phyloP scores from a whole-genome alignment of 1,140 invertebrate species.

The Dendroctonus ponderosae region DNA sequence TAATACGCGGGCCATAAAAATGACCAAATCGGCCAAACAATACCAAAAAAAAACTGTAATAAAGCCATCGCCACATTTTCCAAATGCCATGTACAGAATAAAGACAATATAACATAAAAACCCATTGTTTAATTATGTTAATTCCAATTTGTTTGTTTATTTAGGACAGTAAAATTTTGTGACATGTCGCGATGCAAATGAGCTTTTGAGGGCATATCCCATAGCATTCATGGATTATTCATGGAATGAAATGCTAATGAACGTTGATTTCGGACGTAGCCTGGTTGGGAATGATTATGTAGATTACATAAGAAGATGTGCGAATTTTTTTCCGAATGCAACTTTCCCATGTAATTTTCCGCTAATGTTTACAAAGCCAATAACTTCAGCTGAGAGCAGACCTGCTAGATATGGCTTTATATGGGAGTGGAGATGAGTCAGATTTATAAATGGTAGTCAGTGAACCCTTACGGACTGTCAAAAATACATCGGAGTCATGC shows the following conservation, averaged over 20 bases:
- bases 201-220: not conserved
- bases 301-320: too few relatives aligned
- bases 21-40: too few relatives aligned
- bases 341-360: too few relatives aligned
- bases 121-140: conserved; percentile 10
- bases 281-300: too few relatives aligned
- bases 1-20: too few relatives aligned
- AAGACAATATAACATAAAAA: conserved; percentile 4
- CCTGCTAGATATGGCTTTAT: too few relatives aligned
- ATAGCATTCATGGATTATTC: not conserved
- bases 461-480: conserved; percentile 1
- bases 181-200: conserved; percentile 2
- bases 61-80: not conserved
- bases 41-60: not conserved
- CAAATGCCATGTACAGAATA: not conserved
- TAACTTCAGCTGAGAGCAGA: too few relatives aligned
- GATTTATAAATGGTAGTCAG: not conserved
- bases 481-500: conserved; percentile 2
- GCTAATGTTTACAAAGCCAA: too few relatives aligned
- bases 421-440: too few relatives aligned
- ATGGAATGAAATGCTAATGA: conserved; percentile 1
- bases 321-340: too few relatives aligned
- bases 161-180: conserved; percentile 9
- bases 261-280: not conserved
- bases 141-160: conserved; percentile 4